These are phyloP conservation scores for Trachythela sp. DNA, from an alignment of 64 coral and sea anemone genomes.

Conservation along the genomic window DNA sequence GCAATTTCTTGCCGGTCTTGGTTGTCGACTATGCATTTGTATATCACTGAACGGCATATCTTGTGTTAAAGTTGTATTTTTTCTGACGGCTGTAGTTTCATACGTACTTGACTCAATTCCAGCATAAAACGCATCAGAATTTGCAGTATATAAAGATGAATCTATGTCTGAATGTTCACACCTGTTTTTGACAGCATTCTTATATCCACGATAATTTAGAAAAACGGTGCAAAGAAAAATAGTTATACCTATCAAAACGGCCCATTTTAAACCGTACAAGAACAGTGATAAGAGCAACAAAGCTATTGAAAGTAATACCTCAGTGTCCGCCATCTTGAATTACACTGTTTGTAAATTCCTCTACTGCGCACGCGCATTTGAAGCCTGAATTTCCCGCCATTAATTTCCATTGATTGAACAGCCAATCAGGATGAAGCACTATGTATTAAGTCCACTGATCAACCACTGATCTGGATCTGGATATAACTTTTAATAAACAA, in stretches of 20 bases:
- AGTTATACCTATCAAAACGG: not conserved
- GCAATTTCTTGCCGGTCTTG: not conserved
- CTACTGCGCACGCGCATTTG: too few relatives aligned
- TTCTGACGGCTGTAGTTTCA: not conserved
- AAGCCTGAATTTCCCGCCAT: too few relatives aligned
- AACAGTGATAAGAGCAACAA: not conserved
- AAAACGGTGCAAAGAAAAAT: not conserved
- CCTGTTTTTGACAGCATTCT: not conserved
- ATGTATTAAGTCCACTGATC: too few relatives aligned
- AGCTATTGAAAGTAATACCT: not conserved
- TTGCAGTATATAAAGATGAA: not conserved
- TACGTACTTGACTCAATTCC: not conserved
- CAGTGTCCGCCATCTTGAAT: not conserved
- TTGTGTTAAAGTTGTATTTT: not conserved
- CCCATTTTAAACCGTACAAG: slow-evolving; percentile 14
- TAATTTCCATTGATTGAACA: too few relatives aligned
- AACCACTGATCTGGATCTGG: too few relatives aligned
- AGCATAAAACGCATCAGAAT: not conserved
- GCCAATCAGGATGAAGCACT: too few relatives aligned
- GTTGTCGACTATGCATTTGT: not conserved
- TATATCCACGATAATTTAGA: not conserved
- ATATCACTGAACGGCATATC: not conserved
- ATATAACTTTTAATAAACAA: too few relatives aligned
- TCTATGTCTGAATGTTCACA: not conserved
- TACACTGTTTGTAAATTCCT: too few relatives aligned